Evolutionary conservation across 2,113 vertebrate genomes (phyloP), one percentile per base, ranked within the genome.

Genomic region (Daubentonia madagascariensis): DNA sequence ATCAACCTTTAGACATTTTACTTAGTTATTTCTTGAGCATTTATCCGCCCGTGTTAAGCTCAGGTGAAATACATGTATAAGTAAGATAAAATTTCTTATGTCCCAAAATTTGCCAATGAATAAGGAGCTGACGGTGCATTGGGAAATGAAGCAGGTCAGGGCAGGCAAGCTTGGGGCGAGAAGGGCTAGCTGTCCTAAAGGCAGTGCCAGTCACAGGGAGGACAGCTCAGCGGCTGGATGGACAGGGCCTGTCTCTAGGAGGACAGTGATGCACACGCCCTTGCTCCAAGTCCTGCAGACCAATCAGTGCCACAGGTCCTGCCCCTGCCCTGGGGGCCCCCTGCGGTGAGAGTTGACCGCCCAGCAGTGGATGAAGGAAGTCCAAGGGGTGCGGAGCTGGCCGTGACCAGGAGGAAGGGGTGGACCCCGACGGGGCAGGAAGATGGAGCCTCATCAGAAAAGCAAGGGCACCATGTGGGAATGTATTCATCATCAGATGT

Each of bases 381-480:
- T 76, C 23, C 12, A 25, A 30, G n/a, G n/a, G n/a, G n/a, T n/a
- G n/a, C n/a, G n/a, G n/a, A n/a, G 22, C 32, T 18, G 45, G 48
- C 13, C 17, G 7, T 23, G 13, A 5, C 13, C 3, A 40, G 3
- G 40, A 48, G 8, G 23, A 13, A 18, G 37, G 8, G 3, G 22
- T 32, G 50, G 30, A 30, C 10, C 35, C 40, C 4, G 0, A 12
- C 4, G 48, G 59, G 12, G 5, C 17, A 37, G 59, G 68, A 17
- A 50, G 30, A 25, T 48, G 28, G 73, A 22, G 16, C 50, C 6
- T 67, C 32, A 25, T 40, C 37, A 28, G 5, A 7, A 50, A 91
- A 37, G 59, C 68, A 18, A 9, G 25, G n/a, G 45, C 0, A 0
- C n/a, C 30, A 0, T 8, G 30, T 6, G 14, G 63, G 63, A 28